These are phyloP conservation scores for Alosa sapidissima DNA, from an alignment of 2,797 vertebrate genomes.

Conservation along the genomic window DNA sequence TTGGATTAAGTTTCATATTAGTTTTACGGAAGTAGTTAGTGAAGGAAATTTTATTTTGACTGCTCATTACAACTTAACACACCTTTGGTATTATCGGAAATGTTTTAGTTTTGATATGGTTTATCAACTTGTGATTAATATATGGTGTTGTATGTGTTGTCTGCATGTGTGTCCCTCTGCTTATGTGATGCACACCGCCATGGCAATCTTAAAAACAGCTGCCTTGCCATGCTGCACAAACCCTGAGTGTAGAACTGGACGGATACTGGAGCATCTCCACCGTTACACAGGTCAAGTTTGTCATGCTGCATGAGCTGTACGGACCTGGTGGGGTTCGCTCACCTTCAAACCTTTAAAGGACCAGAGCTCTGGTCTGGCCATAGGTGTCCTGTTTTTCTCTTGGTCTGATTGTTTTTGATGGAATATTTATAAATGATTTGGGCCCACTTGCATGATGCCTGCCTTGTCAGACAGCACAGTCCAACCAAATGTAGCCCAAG, in stretches of 20 bases:
- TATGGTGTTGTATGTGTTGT: background rate
- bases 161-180: background rate
- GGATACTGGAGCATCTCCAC: background rate
- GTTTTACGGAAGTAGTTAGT: background rate
- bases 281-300: background rate
- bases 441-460: background rate
- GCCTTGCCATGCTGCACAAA: background rate
- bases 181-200: conserved; percentile 1
- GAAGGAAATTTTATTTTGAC: background rate
- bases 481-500: background rate
- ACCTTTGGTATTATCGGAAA: background rate
- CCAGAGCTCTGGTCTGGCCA: background rate
- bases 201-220: background rate
- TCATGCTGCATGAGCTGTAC: background rate
- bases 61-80: background rate
- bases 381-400: background rate
- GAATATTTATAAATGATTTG: background rate
- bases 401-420: background rate
- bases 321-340: background rate
- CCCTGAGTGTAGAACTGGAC: background rate
- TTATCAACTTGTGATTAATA: background rate
- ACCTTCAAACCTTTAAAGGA: background rate
- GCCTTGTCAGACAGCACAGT: background rate
- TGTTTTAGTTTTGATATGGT: background rate
- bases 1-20: background rate